Evolutionary conservation across 2,113 vertebrate genomes (phyloP).

Genomic region (Diphyllodes magnificus): DNA sequence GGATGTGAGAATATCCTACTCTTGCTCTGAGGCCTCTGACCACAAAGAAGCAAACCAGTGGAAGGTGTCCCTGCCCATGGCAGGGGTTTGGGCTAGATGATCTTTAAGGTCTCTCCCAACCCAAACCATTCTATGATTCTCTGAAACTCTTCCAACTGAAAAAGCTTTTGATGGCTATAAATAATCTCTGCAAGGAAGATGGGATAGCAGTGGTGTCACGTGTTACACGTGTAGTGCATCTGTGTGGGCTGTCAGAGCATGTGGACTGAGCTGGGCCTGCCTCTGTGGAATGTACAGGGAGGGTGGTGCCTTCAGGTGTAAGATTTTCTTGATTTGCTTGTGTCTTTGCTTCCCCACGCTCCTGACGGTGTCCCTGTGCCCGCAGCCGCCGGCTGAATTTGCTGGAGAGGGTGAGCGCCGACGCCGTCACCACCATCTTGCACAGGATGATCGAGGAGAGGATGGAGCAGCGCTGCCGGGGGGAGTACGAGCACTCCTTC

Average conservation of each 20-base stretch:
- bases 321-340: not conserved
- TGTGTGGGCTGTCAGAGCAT: fast-evolving
- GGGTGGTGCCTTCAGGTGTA: not conserved
- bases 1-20: not conserved
- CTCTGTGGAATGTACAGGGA: not conserved
- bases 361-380: not conserved
- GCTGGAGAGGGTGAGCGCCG: conserved; percentile 89
- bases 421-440: conserved; percentile 88
- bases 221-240: fast-evolving
- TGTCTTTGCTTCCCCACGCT: fast-evolving
- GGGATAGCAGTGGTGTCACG: not conserved
- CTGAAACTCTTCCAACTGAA: not conserved
- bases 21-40: not conserved
- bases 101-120: not conserved
- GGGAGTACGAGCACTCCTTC: conserved; percentile 93
- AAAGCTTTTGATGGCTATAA: not conserved
- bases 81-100: not conserved
- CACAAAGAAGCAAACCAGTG: not conserved
- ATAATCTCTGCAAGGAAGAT: not conserved
- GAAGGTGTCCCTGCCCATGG: not conserved
- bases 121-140: not conserved
- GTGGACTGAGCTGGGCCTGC: not conserved
- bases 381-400: conserved; percentile 82
- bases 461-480: conserved; percentile 90
- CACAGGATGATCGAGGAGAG: conserved; percentile 90